Conservation (phyloP, 1,140 invertebrate species). For the Gerris buenoi region DNA sequence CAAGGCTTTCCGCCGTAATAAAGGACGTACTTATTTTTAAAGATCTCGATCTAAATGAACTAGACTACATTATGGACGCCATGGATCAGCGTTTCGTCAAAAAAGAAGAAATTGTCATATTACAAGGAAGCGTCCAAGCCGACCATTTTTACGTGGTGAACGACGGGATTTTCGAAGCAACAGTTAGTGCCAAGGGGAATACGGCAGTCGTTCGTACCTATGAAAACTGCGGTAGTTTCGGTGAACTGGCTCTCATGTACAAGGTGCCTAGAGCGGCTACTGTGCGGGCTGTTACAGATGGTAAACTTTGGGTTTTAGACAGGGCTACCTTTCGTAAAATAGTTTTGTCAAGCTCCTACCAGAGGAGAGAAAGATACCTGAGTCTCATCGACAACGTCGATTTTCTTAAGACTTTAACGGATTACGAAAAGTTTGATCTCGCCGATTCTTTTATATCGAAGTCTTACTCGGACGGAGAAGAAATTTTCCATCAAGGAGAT, state of each 20-base stretch:
- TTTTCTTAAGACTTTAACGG: constrained; percentile 36
- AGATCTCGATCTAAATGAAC: background rate
- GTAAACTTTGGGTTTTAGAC: constrained; percentile 91
- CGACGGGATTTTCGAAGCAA: constrained; percentile 73
- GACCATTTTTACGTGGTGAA: constrained; percentile 96
- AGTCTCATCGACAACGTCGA: constrained; percentile 79
- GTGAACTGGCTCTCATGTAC: constrained; percentile 90
- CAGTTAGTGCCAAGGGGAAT: constrained; percentile 45
- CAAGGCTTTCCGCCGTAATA: background rate
- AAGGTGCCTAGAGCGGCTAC: constrained; percentile 91
- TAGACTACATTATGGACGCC: constrained; percentile 37
- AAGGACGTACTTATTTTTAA: background rate
- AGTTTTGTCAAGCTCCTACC: constrained; percentile 86
- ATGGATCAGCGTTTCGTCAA: constrained; percentile 42
- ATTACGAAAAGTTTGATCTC: constrained; percentile 87
- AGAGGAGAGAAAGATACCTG: constrained; percentile 93
- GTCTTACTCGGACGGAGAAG: constrained; percentile 52
- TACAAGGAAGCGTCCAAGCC: constrained; percentile 18
- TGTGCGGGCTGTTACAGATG: constrained; percentile 60
- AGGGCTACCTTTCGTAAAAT: constrained; percentile 87
- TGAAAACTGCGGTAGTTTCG: constrained; percentile 79
- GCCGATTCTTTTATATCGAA: constrained; percentile 80
- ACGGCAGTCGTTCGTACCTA: constrained; percentile 64
- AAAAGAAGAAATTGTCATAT: constrained; percentile 40
- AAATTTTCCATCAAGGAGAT: constrained; percentile 85